These are phyloP conservation scores for Gymnobelideus leadbeateri DNA, from an alignment of 2,113 vertebrate genomes.

Conservation along the genomic window DNA sequence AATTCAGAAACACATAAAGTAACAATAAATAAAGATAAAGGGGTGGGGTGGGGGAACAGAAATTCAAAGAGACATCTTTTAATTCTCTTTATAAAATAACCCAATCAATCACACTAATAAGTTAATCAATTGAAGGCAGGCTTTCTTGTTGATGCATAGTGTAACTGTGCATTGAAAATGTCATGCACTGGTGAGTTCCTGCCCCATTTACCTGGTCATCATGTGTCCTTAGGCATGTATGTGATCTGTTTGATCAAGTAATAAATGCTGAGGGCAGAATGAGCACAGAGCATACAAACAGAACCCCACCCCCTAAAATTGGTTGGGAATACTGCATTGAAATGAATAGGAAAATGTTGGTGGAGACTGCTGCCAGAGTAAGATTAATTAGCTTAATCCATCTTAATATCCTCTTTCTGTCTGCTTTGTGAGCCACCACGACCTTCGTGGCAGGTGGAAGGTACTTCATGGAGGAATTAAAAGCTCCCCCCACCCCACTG, in stretches of 20 bases:
- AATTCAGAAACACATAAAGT: slow-evolving; percentile 66
- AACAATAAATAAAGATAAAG: slow-evolving; percentile 74
- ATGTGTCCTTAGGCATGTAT: slow-evolving; percentile 78
- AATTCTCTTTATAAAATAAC: slow-evolving; percentile 85
- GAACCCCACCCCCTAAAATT: slow-evolving; percentile 65
- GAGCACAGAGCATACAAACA: slow-evolving; percentile 73
- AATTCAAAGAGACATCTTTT: slow-evolving; percentile 74
- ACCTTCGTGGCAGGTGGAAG: slow-evolving; percentile 89
- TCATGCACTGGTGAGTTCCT: slow-evolving; percentile 80
- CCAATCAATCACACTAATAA: slow-evolving; percentile 87
- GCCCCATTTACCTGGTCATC: slow-evolving; percentile 78
- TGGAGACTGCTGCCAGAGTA: slow-evolving; percentile 82
- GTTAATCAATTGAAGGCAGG: slow-evolving; percentile 84
- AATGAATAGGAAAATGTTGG: slow-evolving; percentile 78
- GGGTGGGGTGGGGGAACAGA: slow-evolving; percentile 47
- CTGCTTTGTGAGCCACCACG: slow-evolving; percentile 80
- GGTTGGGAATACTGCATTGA: slow-evolving; percentile 70
- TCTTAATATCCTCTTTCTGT: slow-evolving; percentile 90
- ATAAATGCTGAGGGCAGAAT: slow-evolving; percentile 74
- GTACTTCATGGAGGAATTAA: slow-evolving; percentile 83
- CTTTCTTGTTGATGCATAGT: slow-evolving; percentile 80
- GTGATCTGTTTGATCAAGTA: slow-evolving; percentile 80
- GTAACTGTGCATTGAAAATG: slow-evolving; percentile 77
- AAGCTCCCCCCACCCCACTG: slow-evolving; percentile 66
- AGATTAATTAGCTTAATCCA: slow-evolving; percentile 93